A percentile compares a stretch with the other conserved stretches of the same genome.
phyloP scores from a whole-genome alignment of 2,797 vertebrate species.

The Luscinia luscinia region DNA sequence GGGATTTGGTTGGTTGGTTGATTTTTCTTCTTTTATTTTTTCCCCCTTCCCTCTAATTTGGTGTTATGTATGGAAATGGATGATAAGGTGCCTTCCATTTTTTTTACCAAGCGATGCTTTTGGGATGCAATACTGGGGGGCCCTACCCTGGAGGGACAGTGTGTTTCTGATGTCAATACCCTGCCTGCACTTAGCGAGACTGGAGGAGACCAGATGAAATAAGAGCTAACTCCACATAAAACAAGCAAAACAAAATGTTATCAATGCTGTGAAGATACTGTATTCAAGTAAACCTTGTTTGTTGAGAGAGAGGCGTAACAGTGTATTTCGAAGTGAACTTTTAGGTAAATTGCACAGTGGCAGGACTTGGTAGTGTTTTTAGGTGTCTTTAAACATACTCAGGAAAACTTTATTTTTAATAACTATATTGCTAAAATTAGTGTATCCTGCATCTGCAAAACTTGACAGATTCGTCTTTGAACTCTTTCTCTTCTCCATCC shows the following conservation, averaged over 20 bases:
- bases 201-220: neutral
- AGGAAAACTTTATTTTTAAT: neutral
- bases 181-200: neutral
- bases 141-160: neutral
- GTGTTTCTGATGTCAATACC: neutral
- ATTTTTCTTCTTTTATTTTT: neutral
- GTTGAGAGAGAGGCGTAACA: neutral
- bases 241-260: neutral
- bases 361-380: neutral
- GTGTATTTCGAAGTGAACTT: neutral
- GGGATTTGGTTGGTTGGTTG: rapidly evolving
- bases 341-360: neutral
- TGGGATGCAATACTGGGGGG: neutral
- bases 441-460: neutral
- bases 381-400: neutral
- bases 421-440: neutral
- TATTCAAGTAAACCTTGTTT: neutral
- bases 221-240: neutral
- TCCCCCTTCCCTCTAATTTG: neutral
- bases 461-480: neutral
- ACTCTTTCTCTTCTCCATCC: neutral
- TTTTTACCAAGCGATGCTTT: neutral
- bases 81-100: neutral
- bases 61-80: neutral
- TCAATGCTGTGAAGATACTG: neutral